These are phyloP conservation scores for Priocnemis perturbator DNA, from an alignment of 2,888 invertebrate genomes.

Conservation along the genomic window DNA sequence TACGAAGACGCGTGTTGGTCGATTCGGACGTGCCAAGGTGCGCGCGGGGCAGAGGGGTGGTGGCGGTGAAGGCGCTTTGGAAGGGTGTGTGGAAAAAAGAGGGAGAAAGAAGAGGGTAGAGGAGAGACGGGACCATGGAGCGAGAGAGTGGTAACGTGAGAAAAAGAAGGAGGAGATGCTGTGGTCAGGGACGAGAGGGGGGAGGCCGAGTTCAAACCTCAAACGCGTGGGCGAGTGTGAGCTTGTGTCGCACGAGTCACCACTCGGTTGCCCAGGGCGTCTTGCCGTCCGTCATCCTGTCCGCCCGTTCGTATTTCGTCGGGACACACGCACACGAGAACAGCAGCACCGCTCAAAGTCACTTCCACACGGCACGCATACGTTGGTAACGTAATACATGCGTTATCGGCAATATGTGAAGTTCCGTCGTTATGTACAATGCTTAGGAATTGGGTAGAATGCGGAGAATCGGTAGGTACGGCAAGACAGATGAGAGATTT, in stretches of 20 bases:
- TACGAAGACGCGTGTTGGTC: slow-evolving; percentile 5
- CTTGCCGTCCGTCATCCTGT: slow-evolving; percentile 72
- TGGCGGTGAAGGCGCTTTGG: neutral
- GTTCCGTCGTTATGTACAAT: neutral
- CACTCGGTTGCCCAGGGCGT: slow-evolving; percentile 69
- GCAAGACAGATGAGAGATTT: neutral
- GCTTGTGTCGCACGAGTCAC: slow-evolving; percentile 72
- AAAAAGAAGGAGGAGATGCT: neutral
- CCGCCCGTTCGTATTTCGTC: slow-evolving; percentile 70
- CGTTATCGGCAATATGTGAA: neutral
- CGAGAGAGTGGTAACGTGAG: neutral
- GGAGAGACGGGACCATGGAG: neutral
- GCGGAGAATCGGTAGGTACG: neutral
- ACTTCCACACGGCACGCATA: slow-evolving; percentile 19
- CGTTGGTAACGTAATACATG: slow-evolving; percentile 16
- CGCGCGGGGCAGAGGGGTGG: neutral
- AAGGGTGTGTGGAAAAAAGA: neutral
- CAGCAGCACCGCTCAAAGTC: slow-evolving; percentile 1
- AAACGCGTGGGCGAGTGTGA: slow-evolving; percentile 69
- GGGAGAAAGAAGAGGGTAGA: neutral
- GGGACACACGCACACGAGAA: slow-evolving; percentile 15
- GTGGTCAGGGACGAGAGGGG: neutral
- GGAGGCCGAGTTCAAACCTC: slow-evolving; percentile 30
- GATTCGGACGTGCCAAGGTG: neutral
- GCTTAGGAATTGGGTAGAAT: neutral